Evolutionary conservation across 2,113 vertebrate genomes (phyloP), one percentile per base, ranked within the genome.

Genomic region (Carettochelys insculpta): DNA sequence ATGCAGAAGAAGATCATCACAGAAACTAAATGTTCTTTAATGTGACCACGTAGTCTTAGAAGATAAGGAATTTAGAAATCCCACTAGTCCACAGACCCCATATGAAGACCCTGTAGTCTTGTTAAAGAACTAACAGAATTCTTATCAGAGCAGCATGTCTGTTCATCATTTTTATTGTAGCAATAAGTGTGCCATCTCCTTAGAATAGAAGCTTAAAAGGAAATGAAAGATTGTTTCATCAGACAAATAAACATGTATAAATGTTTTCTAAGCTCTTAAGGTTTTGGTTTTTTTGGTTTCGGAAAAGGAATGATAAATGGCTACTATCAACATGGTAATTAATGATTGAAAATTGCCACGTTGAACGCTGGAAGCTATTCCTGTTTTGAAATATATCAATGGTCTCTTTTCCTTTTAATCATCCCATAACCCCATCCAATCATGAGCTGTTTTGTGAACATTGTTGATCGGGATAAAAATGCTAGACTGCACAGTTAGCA

Each of bases 401-500:
- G 6, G 88, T 96, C 89, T 94, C 17, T 77, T 95, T 94, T 77
- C 50, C 54, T 47, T 80, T 61, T 41, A 94, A 31, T 65, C 85
- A 51, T 54, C 85, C 82, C 5, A 43, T 50, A 13, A 51, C 76
- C 94, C 75, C 65, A 65, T 12, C 41, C 22, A 58, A 11, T 86
- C 29, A 29, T 1, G 2, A 80, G 25, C 53, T 89, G 8, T 68
- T 93, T 87, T 8, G 31, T 85, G 83, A 27, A 82, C 87, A 88
- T 83, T 78, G 48, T 90, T 73, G 29, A 79, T 95, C 34, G 38
- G 17, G 75, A 85, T 79, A 95, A 88, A n/a, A 93, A 80, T 80
- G 90, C 76, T 94, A 91, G 65, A 94, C 86, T 94, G 92, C 58
- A 87, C 71, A 79, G 41, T 85, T 31, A 34, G 51, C n/a, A n/a